Evolutionary conservation across 1,140 invertebrate species (phyloP).

Genomic region (Artemia franciscana): DNA sequence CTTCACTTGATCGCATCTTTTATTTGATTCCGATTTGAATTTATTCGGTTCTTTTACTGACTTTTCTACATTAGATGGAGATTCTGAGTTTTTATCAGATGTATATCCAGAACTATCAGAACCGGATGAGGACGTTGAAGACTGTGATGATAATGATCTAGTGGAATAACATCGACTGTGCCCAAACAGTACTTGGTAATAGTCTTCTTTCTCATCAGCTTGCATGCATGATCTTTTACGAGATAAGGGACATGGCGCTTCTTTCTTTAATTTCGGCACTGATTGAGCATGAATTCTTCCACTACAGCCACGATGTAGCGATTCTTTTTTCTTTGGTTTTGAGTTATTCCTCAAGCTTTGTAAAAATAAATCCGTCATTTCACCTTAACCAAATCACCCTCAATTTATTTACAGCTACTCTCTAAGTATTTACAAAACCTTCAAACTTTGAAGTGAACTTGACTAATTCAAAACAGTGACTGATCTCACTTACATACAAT

Average conservation of each 20-base stretch:
- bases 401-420: too few species aligned
- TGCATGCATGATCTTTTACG: constrained; percentile 1
- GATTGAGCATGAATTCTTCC: constrained; percentile 8
- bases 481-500: too few species aligned
- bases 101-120: constrained; percentile 2
- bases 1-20: too few species aligned
- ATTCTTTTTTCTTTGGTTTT: constrained; percentile 2
- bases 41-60: too few species aligned
- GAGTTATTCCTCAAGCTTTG: not conserved
- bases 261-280: constrained; percentile 3
- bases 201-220: not conserved
- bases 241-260: not conserved
- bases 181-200: not conserved
- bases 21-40: too few species aligned
- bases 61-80: too few species aligned
- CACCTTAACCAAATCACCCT: too few species aligned
- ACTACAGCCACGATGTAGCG: constrained; percentile 8
- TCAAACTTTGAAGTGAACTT: too few species aligned
- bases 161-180: constrained; percentile 1
- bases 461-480: too few species aligned
- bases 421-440: too few species aligned
- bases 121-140: constrained; percentile 6
- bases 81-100: not conserved
- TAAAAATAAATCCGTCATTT: not conserved
- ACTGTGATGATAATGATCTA: constrained; percentile 8